Conservation (phyloP, 2,888 invertebrate species). For the Keiferia lycopersicella region DNA sequence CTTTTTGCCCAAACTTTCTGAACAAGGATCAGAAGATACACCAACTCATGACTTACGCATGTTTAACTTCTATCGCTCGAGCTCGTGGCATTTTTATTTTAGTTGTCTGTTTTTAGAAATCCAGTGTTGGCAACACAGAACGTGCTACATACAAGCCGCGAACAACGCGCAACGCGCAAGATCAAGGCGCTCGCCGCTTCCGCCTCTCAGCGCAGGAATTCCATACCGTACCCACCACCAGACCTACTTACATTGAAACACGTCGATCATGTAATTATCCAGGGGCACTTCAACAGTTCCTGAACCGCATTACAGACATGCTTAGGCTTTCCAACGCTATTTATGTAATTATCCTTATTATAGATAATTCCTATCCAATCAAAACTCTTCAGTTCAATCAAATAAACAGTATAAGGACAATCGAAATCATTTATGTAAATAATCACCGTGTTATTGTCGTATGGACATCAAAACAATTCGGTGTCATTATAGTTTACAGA, state of each 20-base stretch:
- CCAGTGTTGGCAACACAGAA: not conserved
- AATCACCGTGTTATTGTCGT: conserved; percentile 19
- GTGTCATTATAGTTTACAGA: conserved; percentile 24
- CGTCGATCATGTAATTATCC: conserved; percentile 46
- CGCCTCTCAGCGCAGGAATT: conserved; percentile 64
- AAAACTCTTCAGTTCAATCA: not conserved
- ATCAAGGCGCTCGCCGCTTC: conserved; percentile 73
- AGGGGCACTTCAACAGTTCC: conserved; percentile 34
- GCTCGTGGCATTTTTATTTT: too few species aligned
- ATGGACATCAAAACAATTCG: conserved; percentile 25
- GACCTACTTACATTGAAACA: conserved; percentile 37
- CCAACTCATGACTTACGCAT: too few species aligned
- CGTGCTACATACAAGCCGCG: conserved; percentile 23
- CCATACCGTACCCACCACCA: conserved; percentile 41
- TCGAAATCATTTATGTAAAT: conserved; percentile 16
- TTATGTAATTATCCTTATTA: conserved; percentile 38
- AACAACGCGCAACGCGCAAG: conserved; percentile 46
- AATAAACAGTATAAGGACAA: conserved; percentile 8
- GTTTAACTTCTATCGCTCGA: too few species aligned
- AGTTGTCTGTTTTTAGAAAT: too few species aligned
- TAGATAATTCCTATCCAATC: conserved; percentile 28
- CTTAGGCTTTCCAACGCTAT: conserved; percentile 41
- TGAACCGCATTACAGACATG: conserved; percentile 46
- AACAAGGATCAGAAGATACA: too few species aligned
- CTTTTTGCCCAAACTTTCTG: too few species aligned